These are phyloP conservation scores for Cariama cristata DNA, from an alignment of 2,113 vertebrate genomes.

Conservation along the genomic window DNA sequence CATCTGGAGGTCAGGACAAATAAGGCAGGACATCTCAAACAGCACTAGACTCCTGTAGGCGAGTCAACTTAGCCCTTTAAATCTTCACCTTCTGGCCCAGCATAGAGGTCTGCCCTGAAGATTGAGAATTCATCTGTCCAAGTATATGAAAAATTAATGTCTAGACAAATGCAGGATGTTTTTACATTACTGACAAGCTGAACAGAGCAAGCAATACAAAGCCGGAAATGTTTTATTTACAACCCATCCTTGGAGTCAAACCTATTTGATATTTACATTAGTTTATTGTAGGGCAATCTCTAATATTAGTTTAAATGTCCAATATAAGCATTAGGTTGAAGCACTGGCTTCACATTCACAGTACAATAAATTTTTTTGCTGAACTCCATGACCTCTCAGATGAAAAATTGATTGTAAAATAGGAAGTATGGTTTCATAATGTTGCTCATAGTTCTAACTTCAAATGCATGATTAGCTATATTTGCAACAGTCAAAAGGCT, in stretches of 20 bases:
- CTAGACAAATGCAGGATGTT: neutral
- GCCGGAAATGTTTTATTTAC: constrained; percentile 39
- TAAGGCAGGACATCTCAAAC: neutral
- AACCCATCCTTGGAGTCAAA: neutral
- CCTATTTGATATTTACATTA: constrained; percentile 28
- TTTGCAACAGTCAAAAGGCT: constrained; percentile 22
- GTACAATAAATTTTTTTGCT: constrained; percentile 17
- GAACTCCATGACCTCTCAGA: neutral
- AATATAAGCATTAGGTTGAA: neutral
- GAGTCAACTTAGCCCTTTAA: neutral
- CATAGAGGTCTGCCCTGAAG: neutral
- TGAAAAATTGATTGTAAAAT: neutral
- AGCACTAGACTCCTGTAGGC: neutral
- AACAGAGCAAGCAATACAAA: neutral
- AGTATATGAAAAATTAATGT: neutral
- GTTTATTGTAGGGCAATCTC: constrained; percentile 16
- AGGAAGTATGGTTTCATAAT: neutral
- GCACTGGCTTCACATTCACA: neutral
- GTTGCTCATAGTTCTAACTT: neutral
- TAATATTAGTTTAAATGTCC: constrained; percentile 15
- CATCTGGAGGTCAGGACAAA: neutral
- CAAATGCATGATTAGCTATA: neutral
- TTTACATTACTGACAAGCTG: neutral
- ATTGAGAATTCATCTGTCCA: neutral
- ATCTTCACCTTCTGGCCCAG: neutral